phyloP scores from a whole-genome alignment of 2,888 invertebrate species.

The Standfussiana lucernea region DNA sequence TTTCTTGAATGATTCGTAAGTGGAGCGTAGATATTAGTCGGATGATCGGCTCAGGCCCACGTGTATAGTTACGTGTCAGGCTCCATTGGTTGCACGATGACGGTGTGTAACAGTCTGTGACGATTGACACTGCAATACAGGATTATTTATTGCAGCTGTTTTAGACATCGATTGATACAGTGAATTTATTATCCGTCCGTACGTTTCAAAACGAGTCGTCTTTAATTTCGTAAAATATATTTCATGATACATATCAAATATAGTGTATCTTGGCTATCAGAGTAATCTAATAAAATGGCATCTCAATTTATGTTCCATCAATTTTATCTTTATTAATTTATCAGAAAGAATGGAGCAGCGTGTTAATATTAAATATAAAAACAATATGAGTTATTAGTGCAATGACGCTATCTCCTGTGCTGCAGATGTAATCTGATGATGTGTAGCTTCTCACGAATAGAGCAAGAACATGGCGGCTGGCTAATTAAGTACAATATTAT shows the following conservation, averaged over 20 bases:
- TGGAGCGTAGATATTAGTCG: constrained; percentile 82
- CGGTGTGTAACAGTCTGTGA: constrained; percentile 76
- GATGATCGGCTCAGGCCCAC: constrained; percentile 74
- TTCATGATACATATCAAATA: constrained; percentile 7
- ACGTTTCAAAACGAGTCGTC: constrained; percentile 42
- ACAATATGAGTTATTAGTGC: constrained; percentile 68
- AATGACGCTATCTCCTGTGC: constrained; percentile 65
- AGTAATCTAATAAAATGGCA: constrained; percentile 49
- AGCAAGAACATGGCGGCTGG: constrained; percentile 53
- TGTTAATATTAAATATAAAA: constrained; percentile 70
- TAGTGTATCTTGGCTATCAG: constrained; percentile 23
- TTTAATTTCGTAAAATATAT: constrained; percentile 27
- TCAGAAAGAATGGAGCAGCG: constrained; percentile 68
- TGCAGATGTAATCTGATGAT: constrained; percentile 73
- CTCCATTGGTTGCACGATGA: constrained; percentile 80
- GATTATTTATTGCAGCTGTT: constrained; percentile 66
- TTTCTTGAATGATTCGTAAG: constrained; percentile 85
- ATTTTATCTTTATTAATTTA: constrained; percentile 66
- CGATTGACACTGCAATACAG: constrained; percentile 71
- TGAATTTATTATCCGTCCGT: constrained; percentile 54
- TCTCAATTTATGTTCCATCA: constrained; percentile 57
- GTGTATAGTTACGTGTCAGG: constrained; percentile 77
- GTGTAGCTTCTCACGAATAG: constrained; percentile 69
- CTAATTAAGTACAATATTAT: constrained; percentile 83
- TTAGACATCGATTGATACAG: constrained; percentile 60